phyloP scores from a whole-genome alignment of 2,888 invertebrate genomes.

The Dioctria linearis region DNA sequence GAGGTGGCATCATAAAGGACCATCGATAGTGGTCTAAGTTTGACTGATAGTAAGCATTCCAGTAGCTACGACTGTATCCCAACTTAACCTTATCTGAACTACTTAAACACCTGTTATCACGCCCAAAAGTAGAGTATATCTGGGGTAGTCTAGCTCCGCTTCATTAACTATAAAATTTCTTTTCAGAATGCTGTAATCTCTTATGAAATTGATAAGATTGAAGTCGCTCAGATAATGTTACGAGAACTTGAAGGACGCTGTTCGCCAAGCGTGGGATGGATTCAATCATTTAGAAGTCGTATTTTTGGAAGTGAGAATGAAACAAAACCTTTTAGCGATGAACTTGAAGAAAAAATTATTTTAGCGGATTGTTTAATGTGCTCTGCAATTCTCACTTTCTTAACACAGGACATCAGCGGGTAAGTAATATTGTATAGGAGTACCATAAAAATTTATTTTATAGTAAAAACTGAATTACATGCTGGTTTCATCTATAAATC shows the following conservation, averaged over 20 bases:
- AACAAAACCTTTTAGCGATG: conserved; percentile 68
- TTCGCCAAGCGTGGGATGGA: conserved; percentile 73
- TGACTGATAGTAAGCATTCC: no score
- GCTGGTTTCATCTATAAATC: not conserved
- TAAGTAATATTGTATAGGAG: conserved; percentile 1
- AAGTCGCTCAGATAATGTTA: conserved; percentile 73
- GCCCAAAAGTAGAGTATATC: no score
- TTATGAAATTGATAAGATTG: conserved; percentile 79
- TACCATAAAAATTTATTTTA: not conserved
- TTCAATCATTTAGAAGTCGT: conserved; percentile 73
- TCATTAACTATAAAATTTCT: not conserved
- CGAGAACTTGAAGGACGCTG: conserved; percentile 77
- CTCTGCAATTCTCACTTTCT: conserved; percentile 76
- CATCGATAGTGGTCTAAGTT: no score
- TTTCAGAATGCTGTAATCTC: conserved; percentile 79
- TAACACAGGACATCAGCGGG: conserved; percentile 78
- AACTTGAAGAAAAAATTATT: conserved; percentile 77
- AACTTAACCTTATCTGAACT: no score
- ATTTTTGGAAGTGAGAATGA: conserved; percentile 68
- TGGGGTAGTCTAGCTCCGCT: no score
- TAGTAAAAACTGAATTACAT: not conserved
- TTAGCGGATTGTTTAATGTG: conserved; percentile 79
- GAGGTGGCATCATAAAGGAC: no score
- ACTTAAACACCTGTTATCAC: no score
- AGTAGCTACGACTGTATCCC: no score